Evolutionary conservation across 2,797 vertebrate genomes (phyloP).

Genomic region (Sylvia borin): DNA sequence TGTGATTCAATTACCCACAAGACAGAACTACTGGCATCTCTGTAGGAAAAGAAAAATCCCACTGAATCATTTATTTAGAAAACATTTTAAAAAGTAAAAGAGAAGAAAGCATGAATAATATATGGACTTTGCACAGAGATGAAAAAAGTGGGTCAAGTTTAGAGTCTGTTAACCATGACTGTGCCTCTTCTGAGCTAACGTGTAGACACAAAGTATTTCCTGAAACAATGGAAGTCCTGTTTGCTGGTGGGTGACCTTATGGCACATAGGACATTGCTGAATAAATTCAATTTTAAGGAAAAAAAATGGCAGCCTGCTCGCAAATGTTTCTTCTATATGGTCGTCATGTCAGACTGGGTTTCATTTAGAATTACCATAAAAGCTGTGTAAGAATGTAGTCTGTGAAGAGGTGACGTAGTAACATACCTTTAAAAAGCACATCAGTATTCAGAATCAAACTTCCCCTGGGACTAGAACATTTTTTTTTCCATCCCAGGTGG

Average conservation of each 20-base stretch:
- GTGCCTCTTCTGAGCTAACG: not conserved
- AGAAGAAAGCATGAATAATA: not conserved
- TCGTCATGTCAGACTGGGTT: not conserved
- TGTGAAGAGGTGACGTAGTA: not conserved
- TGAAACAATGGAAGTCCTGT: not conserved
- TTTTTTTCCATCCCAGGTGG: not conserved
- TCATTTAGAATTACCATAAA: not conserved
- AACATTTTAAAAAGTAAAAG: not conserved
- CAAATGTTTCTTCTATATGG: not conserved
- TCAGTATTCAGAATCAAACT: not conserved
- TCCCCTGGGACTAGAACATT: not conserved
- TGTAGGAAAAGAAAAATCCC: not conserved
- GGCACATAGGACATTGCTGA: not conserved
- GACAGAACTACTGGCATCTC: not conserved
- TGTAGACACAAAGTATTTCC: not conserved
- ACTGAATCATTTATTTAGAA: not conserved
- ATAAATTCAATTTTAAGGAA: not conserved
- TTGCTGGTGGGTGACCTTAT: not conserved
- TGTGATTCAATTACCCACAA: not conserved
- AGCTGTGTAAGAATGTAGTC: not conserved
- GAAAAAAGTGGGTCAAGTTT: slow-evolving; percentile 10
- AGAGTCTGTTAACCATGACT: not conserved
- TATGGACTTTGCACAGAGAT: not conserved
- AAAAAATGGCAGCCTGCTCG: not conserved
- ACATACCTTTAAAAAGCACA: not conserved